phyloP scores from a whole-genome alignment of 2,113 vertebrate species.

The Deroptyus accipitrinus region DNA sequence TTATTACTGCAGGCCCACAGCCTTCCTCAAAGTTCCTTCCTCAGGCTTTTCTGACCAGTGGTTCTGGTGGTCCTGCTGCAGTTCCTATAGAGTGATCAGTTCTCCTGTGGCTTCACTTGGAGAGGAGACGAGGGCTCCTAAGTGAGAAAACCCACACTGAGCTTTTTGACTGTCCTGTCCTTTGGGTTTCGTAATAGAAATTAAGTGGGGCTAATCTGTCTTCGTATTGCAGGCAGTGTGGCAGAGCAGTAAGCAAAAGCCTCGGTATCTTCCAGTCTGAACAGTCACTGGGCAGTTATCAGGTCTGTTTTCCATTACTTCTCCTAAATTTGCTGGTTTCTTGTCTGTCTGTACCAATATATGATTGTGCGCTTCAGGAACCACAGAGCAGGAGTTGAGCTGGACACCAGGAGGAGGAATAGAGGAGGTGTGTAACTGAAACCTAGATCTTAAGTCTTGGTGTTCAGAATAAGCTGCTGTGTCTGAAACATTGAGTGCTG shows the following conservation, averaged over 20 bases:
- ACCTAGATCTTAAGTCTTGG: neutral
- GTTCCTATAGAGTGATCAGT: neutral
- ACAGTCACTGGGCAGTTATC: neutral
- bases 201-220: neutral
- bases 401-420: neutral
- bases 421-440: conserved; percentile 19
- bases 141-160: neutral
- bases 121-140: neutral
- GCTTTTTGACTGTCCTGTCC: neutral
- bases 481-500: neutral
- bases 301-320: conserved; percentile 41
- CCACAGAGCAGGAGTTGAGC: conserved; percentile 25
- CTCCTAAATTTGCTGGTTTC: conserved; percentile 15
- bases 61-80: neutral
- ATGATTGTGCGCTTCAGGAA: neutral
- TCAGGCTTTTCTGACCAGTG: neutral
- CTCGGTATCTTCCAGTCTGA: conserved; percentile 4
- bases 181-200: neutral
- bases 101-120: neutral
- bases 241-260: conserved; percentile 9
- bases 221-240: neutral
- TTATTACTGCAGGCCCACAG: neutral
- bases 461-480: neutral
- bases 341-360: neutral
- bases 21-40: neutral